Conservation (phyloP, 2,113 vertebrate genomes). For the Takifugu bimaculatus region DNA sequence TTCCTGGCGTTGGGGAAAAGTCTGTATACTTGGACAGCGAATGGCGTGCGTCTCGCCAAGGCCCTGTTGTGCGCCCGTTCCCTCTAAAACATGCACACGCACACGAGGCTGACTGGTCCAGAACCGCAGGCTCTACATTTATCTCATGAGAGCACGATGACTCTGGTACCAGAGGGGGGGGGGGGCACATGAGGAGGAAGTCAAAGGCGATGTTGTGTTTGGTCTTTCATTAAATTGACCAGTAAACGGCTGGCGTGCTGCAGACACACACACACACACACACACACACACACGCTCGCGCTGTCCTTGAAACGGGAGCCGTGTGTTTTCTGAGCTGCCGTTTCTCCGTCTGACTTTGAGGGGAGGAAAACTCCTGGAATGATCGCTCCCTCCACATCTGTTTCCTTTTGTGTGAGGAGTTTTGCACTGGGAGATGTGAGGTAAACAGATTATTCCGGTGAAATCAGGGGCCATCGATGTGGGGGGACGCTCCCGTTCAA, state of each 20-base stretch:
- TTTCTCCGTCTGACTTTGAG: conserved; percentile 38
- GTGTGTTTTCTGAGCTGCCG: conserved; percentile 40
- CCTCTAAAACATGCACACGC: conserved; percentile 41
- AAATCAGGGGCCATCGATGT: conserved; percentile 35
- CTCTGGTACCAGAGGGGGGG: conserved; percentile 36
- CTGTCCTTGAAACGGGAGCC: conserved; percentile 39
- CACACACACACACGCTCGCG: conserved; percentile 6
- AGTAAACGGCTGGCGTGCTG: conserved; percentile 36
- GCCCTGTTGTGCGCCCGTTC: conserved; percentile 56
- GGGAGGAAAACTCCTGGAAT: conserved; percentile 41
- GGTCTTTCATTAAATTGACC: conserved; percentile 51
- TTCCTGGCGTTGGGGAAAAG: conserved; percentile 62
- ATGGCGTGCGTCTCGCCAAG: conserved; percentile 51
- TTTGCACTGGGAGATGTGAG: conserved; percentile 26
- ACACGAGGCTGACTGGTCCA: conserved; percentile 38
- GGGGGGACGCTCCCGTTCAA: conserved; percentile 32
- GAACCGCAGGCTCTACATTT: conserved; percentile 56
- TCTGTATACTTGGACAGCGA: conserved; percentile 60
- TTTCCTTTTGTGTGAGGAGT: conserved; percentile 45
- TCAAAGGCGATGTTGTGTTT: conserved; percentile 44
- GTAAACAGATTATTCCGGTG: conserved; percentile 61
- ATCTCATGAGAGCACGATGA: conserved; percentile 55
- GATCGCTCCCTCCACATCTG: conserved; percentile 28
- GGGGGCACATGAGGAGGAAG: not conserved
- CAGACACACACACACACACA: too few relatives aligned